Percentiles rank a stretch among this genome's conserved stretches.
Conservation (phyloP, 2,113 vertebrate species). For the Chionodraco myersi region DNA sequence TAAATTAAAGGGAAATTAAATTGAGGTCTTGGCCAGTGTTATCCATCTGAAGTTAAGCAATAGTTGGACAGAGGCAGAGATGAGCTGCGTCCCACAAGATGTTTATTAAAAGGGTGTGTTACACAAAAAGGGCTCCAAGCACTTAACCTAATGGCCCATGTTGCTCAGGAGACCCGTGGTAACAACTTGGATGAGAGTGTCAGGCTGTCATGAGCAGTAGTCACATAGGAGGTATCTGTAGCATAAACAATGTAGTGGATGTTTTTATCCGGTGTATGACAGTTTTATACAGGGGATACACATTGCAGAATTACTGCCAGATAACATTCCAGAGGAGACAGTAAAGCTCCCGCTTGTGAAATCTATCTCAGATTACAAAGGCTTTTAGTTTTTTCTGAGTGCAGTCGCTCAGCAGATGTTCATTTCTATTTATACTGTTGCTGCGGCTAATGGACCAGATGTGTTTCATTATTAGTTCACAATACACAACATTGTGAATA, state of each 20-base stretch:
- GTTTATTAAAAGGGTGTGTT: constrained; percentile 64
- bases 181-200: constrained; percentile 23
- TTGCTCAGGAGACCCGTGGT: constrained; percentile 40
- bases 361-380: constrained; percentile 60
- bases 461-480: constrained; percentile 41
- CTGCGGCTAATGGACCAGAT: constrained; percentile 45
- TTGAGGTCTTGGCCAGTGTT: neutral
- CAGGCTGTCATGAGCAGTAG: constrained; percentile 14
- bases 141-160: constrained; percentile 60
- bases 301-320: constrained; percentile 52
- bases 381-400: constrained; percentile 69
- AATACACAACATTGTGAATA: constrained; percentile 13
- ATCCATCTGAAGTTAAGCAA: constrained; percentile 29
- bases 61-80: constrained; percentile 23
- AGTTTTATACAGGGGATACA: constrained; percentile 44
- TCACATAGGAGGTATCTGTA: constrained; percentile 20
- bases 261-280: constrained; percentile 29
- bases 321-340: constrained; percentile 67
- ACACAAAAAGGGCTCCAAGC: constrained; percentile 47
- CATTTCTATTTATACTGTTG: constrained; percentile 18
- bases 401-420: constrained; percentile 1
- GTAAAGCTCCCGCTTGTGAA: constrained; percentile 44
- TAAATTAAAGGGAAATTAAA: constrained; percentile 30
- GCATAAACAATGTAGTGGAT: constrained; percentile 15
- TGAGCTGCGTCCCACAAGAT: constrained; percentile 29